These are phyloP conservation scores for Tachina fera DNA, from an alignment of 2,888 invertebrate genomes.

Conservation along the genomic window DNA sequence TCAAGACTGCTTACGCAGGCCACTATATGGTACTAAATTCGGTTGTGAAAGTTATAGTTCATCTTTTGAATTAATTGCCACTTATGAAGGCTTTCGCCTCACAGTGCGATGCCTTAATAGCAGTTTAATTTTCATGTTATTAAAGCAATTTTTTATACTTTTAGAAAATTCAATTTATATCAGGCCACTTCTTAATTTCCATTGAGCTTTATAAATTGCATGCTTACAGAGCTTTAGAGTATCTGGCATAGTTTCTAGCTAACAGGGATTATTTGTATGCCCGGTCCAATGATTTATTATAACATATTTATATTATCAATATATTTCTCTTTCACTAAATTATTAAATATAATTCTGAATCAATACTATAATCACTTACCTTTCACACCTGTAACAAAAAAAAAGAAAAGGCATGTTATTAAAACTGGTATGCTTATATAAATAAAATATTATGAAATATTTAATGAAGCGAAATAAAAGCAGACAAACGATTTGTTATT, in stretches of 20 bases:
- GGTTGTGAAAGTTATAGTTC: too few relatives aligned
- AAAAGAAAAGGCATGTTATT: conserved; percentile 8
- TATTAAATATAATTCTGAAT: too few relatives aligned
- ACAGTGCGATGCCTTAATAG: conserved; percentile 31
- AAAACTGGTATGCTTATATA: background rate
- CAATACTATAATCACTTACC: conserved; percentile 12
- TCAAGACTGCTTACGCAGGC: too few relatives aligned
- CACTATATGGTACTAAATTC: too few relatives aligned
- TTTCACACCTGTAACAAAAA: conserved; percentile 9
- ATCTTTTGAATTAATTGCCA: too few relatives aligned
- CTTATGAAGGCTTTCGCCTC: too few relatives aligned
- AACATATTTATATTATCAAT: too few relatives aligned
- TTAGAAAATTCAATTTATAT: conserved; percentile 21
- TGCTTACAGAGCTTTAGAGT: background rate
- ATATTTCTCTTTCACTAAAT: too few relatives aligned
- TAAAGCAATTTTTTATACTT: conserved; percentile 28
- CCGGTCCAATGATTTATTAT: too few relatives aligned
- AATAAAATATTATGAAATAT: conserved; percentile 7
- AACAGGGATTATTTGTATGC: too few relatives aligned
- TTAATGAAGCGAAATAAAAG: conserved; percentile 12
- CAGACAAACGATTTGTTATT: background rate
- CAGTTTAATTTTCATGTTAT: background rate
- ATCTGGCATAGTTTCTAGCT: too few relatives aligned
- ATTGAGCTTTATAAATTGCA: conserved; percentile 24
- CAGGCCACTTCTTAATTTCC: background rate